Conservation (phyloP, 2,888 invertebrate species). For the Drosophila prolongata region DNA sequence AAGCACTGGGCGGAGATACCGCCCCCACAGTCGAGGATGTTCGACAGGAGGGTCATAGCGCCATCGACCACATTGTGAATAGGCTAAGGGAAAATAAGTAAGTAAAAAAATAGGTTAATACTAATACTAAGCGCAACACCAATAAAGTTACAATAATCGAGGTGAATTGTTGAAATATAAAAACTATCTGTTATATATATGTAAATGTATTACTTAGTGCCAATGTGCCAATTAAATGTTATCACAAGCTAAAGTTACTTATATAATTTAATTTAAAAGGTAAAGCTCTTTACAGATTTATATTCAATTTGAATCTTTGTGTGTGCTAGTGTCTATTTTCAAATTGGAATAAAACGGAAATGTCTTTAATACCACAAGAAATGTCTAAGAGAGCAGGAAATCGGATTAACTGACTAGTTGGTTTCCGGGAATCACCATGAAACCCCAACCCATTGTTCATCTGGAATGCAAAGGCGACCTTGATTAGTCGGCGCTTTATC, state of each 20-base stretch:
- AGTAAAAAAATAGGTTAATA: too few relatives aligned
- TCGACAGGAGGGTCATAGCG: constrained; percentile 51
- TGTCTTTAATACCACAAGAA: too few relatives aligned
- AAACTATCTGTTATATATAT: background rate
- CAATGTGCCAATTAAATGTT: too few relatives aligned
- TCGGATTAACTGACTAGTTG: background rate
- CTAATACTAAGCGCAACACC: too few relatives aligned
- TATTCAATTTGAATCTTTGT: too few relatives aligned
- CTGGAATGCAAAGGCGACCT: background rate
- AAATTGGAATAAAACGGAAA: too few relatives aligned
- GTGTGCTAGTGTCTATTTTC: too few relatives aligned
- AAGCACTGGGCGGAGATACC: constrained; percentile 25
- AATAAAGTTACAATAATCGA: too few relatives aligned
- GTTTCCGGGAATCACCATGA: background rate
- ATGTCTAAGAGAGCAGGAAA: background rate
- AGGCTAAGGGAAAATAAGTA: background rate
- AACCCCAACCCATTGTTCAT: background rate
- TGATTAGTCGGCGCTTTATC: background rate
- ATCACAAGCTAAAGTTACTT: too few relatives aligned
- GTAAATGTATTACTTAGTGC: too few relatives aligned
- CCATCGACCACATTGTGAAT: constrained; percentile 30
- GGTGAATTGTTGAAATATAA: background rate
- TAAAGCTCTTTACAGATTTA: too few relatives aligned
- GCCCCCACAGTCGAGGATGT: constrained; percentile 27
- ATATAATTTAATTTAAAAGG: too few relatives aligned